Evolutionary conservation across 2,888 invertebrate genomes (phyloP).

Genomic region (Exephanes ischioxanthus): DNA sequence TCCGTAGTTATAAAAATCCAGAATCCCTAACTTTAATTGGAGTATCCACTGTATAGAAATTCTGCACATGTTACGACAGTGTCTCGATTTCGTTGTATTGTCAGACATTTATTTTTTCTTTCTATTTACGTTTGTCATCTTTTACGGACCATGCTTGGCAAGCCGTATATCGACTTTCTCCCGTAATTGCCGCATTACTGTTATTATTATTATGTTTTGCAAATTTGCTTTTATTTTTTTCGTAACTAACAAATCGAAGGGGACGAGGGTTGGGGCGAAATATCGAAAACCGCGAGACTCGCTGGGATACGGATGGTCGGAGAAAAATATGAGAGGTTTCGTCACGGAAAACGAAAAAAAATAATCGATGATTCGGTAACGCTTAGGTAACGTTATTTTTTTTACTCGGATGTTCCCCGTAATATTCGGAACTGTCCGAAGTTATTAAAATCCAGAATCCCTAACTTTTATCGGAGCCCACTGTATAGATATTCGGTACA

Average conservation of each 20-base stretch:
- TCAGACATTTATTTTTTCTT: conserved; percentile 39
- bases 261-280: background rate
- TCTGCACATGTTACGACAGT: background rate
- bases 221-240: background rate
- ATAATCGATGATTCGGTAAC: background rate
- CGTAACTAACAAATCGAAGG: background rate
- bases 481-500: background rate
- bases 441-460: background rate
- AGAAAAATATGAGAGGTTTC: background rate
- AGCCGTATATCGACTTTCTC: conserved; percentile 32
- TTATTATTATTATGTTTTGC: conserved; percentile 22
- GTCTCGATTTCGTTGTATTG: conserved; percentile 35
- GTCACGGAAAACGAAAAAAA: background rate
- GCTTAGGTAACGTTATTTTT: background rate
- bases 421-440: background rate
- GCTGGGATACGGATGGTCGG: background rate
- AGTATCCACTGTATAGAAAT: background rate
- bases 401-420: background rate
- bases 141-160: conserved; percentile 32
- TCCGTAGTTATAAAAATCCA: too few relatives aligned
- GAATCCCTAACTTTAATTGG: background rate
- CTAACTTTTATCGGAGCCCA: conserved; percentile 3
- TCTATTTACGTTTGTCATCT: conserved; percentile 58
- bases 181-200: conserved; percentile 52
- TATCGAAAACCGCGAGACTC: background rate